Percentiles rank a stretch among this genome's conserved stretches.
These are phyloP conservation scores for Pissodes strobi DNA, from an alignment of 1,140 invertebrate genomes.

Conservation along the genomic window DNA sequence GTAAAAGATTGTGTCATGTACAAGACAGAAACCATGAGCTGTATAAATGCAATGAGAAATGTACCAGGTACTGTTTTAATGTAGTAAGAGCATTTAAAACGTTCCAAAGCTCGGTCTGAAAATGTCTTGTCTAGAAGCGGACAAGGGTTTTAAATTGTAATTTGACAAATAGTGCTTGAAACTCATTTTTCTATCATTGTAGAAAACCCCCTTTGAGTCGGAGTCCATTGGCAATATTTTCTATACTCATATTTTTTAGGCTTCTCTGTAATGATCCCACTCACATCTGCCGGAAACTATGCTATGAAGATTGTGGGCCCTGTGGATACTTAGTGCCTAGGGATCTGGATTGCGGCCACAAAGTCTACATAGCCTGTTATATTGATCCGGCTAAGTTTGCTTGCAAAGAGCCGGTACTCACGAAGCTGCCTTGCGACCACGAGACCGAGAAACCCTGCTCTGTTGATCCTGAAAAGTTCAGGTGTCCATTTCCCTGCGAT, in stretches of 20 bases:
- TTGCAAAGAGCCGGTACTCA: constrained; percentile 51
- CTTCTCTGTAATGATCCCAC: constrained; percentile 54
- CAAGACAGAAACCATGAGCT: constrained; percentile 57
- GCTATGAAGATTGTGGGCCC: constrained; percentile 56
- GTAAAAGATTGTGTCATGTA: constrained; percentile 61
- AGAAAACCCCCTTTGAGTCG: no score
- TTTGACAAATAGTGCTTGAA: no score
- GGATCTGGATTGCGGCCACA: constrained; percentile 58
- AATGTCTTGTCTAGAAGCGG: no score
- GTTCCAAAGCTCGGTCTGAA: no score
- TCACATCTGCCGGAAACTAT: constrained; percentile 59
- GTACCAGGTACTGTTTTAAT: constrained; percentile 46
- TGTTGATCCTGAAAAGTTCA: constrained; percentile 45
- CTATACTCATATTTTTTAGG: constrained; percentile 39
- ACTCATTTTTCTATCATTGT: no score
- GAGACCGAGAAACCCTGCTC: constrained; percentile 55
- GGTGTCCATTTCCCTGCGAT: constrained; percentile 56
- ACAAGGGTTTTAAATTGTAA: no score
- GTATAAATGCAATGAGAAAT: constrained; percentile 55
- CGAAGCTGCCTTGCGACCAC: constrained; percentile 59
- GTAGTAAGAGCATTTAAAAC: neutral
- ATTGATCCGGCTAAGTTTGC: constrained; percentile 48
- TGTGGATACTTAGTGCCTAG: constrained; percentile 56
- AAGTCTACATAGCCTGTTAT: constrained; percentile 52
- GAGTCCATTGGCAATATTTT: no score